Evolutionary conservation across 2,888 invertebrate genomes (phyloP), one percentile per base, ranked within the genome.

Genomic region (Nomada ruficornis): DNA sequence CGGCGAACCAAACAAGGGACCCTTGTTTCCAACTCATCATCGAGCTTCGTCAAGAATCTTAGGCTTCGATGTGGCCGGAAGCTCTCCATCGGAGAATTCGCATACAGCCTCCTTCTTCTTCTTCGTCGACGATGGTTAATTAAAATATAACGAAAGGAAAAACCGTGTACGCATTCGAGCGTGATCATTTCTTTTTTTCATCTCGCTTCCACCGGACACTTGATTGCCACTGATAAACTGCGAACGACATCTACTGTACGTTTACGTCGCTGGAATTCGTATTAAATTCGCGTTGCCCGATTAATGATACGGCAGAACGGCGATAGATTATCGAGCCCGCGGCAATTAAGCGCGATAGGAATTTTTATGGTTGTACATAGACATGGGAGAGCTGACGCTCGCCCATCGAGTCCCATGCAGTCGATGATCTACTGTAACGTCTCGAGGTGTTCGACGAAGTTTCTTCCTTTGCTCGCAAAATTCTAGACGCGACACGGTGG

Each of bases 21-120:
- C 55, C 62, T 47, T 50, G 36, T 13, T 11, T 23, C 15, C 54
- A 47, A 44, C 36, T 55, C 15, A 11, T 44, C 15, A 10, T 44
- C 59, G 54, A 62, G 74, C 71, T 63, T 70, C 63, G 78, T 69
- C 77, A 80, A 52, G 60, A 54, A 65, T 63, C 68, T 73, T 71
- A 68, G 69, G 60, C 50, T 65, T 29, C 20, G 42, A 57, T 50
- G 50, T 52, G 42, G 2, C 54, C 55, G 11, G 15, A 26, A 67
- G 65, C 50, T 47, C 44, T 36, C 2, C 18, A 15, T 47, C 52
- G 78, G 67, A 71, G 62, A 79, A 71, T 71, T 70, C 54, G 23
- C 68, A 60, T 44, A 20, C 47, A 20, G 29, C 26, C 65, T 13
- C 47, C 47, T 47, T 15, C 13, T 3, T 26, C 44, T 9, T 59